These are phyloP conservation scores for Drosophila sp. DNA, from an alignment of 1,140 invertebrate species.

Conservation along the genomic window DNA sequence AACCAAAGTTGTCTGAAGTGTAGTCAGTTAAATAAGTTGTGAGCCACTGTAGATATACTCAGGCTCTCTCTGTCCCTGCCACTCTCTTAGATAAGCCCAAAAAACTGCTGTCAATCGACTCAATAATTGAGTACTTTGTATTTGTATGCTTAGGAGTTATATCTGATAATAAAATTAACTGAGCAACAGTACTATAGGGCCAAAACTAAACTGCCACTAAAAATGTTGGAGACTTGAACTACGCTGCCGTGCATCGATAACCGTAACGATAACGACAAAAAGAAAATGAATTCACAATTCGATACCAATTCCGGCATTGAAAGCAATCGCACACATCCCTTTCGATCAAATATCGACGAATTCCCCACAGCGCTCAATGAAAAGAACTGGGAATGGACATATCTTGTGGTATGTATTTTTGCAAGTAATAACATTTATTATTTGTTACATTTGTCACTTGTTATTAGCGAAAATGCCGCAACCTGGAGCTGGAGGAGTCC, in stretches of 20 bases:
- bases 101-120: conserved; percentile 33
- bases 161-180: conserved; percentile 52
- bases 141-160: conserved; percentile 54
- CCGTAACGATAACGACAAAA: conserved; percentile 14
- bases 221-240: conserved; percentile 50
- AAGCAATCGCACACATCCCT: conserved; percentile 55
- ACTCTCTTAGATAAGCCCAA: conserved; percentile 32
- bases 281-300: conserved; percentile 69
- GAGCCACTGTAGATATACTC: background rate
- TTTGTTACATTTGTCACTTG: background rate
- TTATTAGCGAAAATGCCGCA: conserved; percentile 89
- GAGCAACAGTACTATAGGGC: no score
- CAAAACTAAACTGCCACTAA: conserved; percentile 27
- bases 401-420: conserved; percentile 85
- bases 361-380: conserved; percentile 63
- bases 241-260: conserved; percentile 11
- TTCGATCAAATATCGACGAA: conserved; percentile 50
- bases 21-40: no score
- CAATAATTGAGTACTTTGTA: conserved; percentile 36
- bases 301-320: conserved; percentile 70
- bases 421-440: background rate
- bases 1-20: no score
- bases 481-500: conserved; percentile 89
- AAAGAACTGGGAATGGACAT: conserved; percentile 87
- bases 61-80: background rate